Conservation (phyloP, 2,113 vertebrate species). For the Eurypyga helias region DNA sequence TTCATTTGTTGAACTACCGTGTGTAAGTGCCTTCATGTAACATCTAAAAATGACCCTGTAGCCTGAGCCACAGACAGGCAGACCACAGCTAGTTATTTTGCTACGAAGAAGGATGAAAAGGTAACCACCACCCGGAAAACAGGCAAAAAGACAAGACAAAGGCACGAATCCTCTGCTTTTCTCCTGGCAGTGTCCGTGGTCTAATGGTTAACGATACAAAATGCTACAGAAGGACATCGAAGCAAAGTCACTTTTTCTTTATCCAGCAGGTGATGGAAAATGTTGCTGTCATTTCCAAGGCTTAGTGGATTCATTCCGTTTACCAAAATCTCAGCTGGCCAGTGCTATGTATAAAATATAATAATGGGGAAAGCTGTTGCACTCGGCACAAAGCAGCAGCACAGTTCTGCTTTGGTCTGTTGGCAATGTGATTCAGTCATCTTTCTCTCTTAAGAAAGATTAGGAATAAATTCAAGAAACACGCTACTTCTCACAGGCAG, state of each 20-base stretch:
- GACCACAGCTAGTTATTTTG: neutral
- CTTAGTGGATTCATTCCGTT: neutral
- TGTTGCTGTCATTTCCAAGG: neutral
- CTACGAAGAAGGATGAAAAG: neutral
- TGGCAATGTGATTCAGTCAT: neutral
- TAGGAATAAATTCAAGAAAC: neutral
- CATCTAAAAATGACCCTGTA: neutral
- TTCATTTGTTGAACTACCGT: neutral
- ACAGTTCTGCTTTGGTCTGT: neutral
- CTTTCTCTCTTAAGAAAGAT: neutral
- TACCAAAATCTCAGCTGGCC: neutral
- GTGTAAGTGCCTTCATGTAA: neutral
- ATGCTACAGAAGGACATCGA: neutral
- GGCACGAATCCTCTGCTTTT: neutral
- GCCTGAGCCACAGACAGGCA: neutral
- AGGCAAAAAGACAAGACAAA: neutral
- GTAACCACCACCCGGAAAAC: neutral
- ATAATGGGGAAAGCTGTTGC: neutral
- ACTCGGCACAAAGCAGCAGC: neutral
- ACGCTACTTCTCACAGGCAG: neutral
- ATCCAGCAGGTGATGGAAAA: neutral
- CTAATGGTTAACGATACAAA: neutral
- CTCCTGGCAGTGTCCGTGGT: neutral
- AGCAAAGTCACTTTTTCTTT: neutral
- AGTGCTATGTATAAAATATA: fast-evolving